Evolutionary conservation across 2,113 vertebrate genomes (phyloP).

Genomic region (Speoplatyrhinus poulsoni): DNA sequence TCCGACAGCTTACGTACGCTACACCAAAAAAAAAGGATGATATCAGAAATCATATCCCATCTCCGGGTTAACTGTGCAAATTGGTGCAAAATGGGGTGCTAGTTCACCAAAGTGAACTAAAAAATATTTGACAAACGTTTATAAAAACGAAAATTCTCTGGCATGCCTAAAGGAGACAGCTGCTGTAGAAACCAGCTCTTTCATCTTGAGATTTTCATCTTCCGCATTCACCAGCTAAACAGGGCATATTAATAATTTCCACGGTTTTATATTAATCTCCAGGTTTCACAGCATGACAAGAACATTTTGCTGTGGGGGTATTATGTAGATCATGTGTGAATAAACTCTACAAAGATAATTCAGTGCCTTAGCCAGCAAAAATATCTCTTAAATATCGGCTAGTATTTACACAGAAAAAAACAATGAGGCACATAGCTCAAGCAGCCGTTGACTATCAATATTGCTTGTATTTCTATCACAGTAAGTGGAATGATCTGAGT

Average conservation of each 20-base stretch:
- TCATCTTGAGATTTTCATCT: slow-evolving; percentile 78
- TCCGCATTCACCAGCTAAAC: slow-evolving; percentile 39
- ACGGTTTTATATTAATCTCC: slow-evolving; percentile 30
- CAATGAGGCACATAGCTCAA: slow-evolving; percentile 58
- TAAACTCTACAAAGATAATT: slow-evolving; percentile 37
- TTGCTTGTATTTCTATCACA: slow-evolving; percentile 48
- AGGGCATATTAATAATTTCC: slow-evolving; percentile 35
- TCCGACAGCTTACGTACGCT: slow-evolving; percentile 79
- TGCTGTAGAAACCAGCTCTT: slow-evolving; percentile 84
- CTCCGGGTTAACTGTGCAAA: slow-evolving; percentile 64
- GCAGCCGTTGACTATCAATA: slow-evolving; percentile 48
- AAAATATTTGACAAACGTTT: slow-evolving; percentile 22
- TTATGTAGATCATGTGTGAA: slow-evolving; percentile 49
- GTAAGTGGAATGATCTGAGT: slow-evolving; percentile 25
- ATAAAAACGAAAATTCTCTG: slow-evolving; percentile 71
- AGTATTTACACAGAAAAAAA: slow-evolving; percentile 23
- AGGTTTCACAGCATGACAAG: slow-evolving; percentile 42
- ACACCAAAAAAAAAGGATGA: slow-evolving; percentile 75
- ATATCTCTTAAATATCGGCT: slow-evolving; percentile 13
- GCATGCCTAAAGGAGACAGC: slow-evolving; percentile 82
- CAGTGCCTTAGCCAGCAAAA: slow-evolving; percentile 35
- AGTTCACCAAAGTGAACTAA: slow-evolving; percentile 67
- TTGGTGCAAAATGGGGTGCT: slow-evolving; percentile 71
- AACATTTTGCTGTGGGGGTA: slow-evolving; percentile 37
- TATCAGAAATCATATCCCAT: slow-evolving; percentile 75